Evolutionary conservation across 2,113 vertebrate genomes (phyloP), one percentile per base, ranked within the genome.

Genomic region (Canis aureus): DNA sequence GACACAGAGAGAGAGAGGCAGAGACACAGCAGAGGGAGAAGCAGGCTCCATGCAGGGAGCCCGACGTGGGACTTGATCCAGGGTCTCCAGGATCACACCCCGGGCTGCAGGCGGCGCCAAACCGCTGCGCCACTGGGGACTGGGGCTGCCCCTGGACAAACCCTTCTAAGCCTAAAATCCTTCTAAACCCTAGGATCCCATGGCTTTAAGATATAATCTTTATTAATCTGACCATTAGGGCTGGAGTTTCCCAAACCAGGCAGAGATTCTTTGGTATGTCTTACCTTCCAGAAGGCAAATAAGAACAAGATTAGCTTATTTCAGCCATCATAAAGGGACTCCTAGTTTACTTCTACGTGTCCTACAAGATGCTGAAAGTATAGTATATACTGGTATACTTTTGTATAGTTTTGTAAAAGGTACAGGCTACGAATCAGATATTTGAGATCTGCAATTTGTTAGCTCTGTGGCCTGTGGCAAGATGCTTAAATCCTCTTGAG

Each of bases 181-280:
- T 87, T 27, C 59, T 43, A 94, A 89, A 51, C 43, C 51, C 78
- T 69, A 80, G 43, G 60, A 91, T 94, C 94, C 64, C 69, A 16
- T 53, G 32, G 23, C 78, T 92, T 81, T 92, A 95, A 90, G 51
- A 92, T 79, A 93, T 82, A 95, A 74, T 69, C 60, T 71, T 82
- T 57, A 91, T 87, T 93, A 88, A 88, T 57, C 62, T 91, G 51
- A 86, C 51, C 69, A 74, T 87, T 25, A 73, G 57, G 22, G 79
- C 32, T 92, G 12, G 67, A 90, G 29, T 62, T 83, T 84, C 64
- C 82, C 73, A 11, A 43, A 76, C 10, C 49, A 19, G 49, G 25
- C 16, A 89, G 53, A 71, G 88, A 10, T 96, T 95, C 59, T 53
- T n/a, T 57, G 29, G 20, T 79, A 84, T 67, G n/a, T 35, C 49